phyloP scores from a whole-genome alignment of 1,140 invertebrate species.

The Drosophila kanapiae region DNA sequence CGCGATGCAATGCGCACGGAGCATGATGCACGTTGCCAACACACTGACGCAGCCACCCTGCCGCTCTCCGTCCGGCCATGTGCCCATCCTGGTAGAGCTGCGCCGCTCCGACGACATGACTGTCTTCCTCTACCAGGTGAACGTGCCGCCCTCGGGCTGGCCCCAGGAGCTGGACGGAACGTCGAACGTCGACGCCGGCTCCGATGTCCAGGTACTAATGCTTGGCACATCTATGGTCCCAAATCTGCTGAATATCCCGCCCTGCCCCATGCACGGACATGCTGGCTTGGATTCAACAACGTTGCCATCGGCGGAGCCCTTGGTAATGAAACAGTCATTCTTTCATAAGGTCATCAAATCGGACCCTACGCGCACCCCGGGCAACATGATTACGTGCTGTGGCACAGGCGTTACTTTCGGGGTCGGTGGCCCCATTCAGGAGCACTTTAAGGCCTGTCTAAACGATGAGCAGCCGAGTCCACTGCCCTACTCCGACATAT shows the following conservation, averaged over 20 bases:
- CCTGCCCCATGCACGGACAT: slow-evolving; percentile 40
- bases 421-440: slow-evolving; percentile 5
- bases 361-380: background rate
- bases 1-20: slow-evolving; percentile 60
- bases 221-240: background rate
- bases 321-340: slow-evolving; percentile 39
- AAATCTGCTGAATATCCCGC: slow-evolving; percentile 2
- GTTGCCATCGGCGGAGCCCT: background rate
- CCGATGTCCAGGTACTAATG: slow-evolving; percentile 13
- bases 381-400: slow-evolving; percentile 16
- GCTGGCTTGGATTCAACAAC: background rate
- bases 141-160: slow-evolving; percentile 31
- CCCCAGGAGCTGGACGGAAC: background rate
- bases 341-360: slow-evolving; percentile 23
- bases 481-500: slow-evolving; percentile 36
- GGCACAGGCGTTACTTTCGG: background rate
- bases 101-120: slow-evolving; percentile 42
- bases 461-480: slow-evolving; percentile 32
- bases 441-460: slow-evolving; percentile 47
- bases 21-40: slow-evolving; percentile 43
- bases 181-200: background rate
- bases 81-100: slow-evolving; percentile 65
- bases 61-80: slow-evolving; percentile 32
- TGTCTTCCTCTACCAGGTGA: slow-evolving; percentile 62
- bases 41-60: slow-evolving; percentile 55